Percentiles rank a stretch among this genome's conserved stretches.
These are phyloP conservation scores for Parnassius apollo DNA, from an alignment of 2,888 invertebrate genomes.

Conservation along the genomic window DNA sequence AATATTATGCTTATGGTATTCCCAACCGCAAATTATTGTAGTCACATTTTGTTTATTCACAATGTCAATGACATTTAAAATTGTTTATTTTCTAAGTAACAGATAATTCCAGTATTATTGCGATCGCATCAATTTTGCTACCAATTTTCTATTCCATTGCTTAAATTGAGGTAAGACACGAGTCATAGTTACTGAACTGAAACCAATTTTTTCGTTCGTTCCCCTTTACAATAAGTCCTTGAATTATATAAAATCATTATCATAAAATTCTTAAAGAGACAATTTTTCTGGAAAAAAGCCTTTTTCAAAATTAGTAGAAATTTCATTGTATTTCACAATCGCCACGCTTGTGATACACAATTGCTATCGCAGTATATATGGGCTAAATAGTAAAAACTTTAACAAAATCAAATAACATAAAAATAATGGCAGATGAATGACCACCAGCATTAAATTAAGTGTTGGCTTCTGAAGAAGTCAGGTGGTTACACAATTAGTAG, in stretches of 20 bases:
- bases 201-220: conserved; percentile 30
- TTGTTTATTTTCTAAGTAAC: conserved; percentile 42
- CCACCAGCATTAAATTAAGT: conserved; percentile 46
- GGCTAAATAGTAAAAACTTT: not conserved
- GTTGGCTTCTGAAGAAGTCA: conserved; percentile 33
- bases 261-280: too few species aligned
- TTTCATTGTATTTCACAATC: too few species aligned
- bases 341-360: too few species aligned
- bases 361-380: not conserved
- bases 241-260: conserved; percentile 1
- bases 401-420: not conserved
- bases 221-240: conserved; percentile 21
- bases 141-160: conserved; percentile 70
- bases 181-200: conserved; percentile 54
- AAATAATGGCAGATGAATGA: conserved; percentile 31
- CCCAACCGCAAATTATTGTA: conserved; percentile 37
- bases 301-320: too few species aligned
- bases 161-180: conserved; percentile 66
- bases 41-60: conserved; percentile 11
- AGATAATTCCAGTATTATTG: conserved; percentile 53
- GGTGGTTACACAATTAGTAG: conserved; percentile 51
- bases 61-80: conserved; percentile 34
- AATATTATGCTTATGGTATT: conserved; percentile 38
- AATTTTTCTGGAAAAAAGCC: too few species aligned
- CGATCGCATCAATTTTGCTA: conserved; percentile 62